Evolutionary conservation across 2,797 vertebrate genomes (phyloP).

Genomic region (Siniperca obscura): DNA sequence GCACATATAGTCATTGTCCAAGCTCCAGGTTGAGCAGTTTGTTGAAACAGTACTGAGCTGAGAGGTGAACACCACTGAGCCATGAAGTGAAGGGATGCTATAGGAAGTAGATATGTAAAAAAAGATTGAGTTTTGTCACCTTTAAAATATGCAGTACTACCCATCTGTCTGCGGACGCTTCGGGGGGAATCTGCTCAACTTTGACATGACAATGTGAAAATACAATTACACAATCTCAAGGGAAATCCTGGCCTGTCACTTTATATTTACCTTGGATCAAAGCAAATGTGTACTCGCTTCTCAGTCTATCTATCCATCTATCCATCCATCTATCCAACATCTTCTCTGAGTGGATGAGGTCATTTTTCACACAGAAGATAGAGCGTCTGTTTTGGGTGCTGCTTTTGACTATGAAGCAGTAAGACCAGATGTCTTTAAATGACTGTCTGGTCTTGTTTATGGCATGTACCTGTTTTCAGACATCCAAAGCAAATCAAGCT

Average conservation of each 20-base stretch:
- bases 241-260: conserved; percentile 73
- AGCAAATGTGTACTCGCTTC: conserved; percentile 50
- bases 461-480: conserved; percentile 61
- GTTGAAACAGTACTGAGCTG: not conserved
- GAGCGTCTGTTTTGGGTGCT: conserved; percentile 21
- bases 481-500: conserved; percentile 23
- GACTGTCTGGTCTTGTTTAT: conserved; percentile 53
- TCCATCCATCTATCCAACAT: conserved; percentile 34
- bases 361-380: conserved; percentile 32
- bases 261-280: conserved; percentile 73
- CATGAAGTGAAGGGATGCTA: not conserved
- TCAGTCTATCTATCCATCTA: conserved; percentile 24
- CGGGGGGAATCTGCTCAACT: conserved; percentile 62
- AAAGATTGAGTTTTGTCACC: conserved; percentile 55
- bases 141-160: conserved; percentile 68
- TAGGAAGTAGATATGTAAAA: conserved; percentile 23
- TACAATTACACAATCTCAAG: conserved; percentile 76
- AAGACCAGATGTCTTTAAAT: conserved; percentile 46
- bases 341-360: conserved; percentile 67
- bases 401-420: conserved; percentile 3
- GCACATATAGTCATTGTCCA: not conserved
- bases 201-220: conserved; percentile 73
- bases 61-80: conserved; percentile 19
- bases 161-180: conserved; percentile 67
- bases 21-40: conserved; percentile 2